Evolutionary conservation across 2,888 invertebrate genomes (phyloP), one percentile per base, ranked within the genome.

Genomic region (Drosophila peninsularis): DNA sequence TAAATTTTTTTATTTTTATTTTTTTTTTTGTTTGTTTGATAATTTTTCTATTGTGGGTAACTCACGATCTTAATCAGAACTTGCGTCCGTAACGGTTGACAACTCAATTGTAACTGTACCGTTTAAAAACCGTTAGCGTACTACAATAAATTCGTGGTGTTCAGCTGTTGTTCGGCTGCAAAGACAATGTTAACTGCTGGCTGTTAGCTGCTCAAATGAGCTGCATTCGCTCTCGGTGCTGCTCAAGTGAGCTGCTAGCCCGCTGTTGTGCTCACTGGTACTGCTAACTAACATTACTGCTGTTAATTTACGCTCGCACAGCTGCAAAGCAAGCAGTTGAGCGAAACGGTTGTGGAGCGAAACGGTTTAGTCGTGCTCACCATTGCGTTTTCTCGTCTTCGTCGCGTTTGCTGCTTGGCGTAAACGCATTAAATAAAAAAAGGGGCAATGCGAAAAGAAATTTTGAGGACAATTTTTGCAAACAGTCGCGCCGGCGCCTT

Each of bases 21-120:
- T 5, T 24, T 24, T 17, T 1, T 14, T n/a, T 27, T 10, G 7
- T 49, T 4, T 21, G 21, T 50, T 34, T 50, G 21, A 17, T 24
- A 37, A 45, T 45, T 76, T 54, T 58, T n/a, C 34, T 55, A 53
- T 65, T 53, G 69, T 60, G 56, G 62, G 60, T 56, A 85, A 89
- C 84, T 85, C 83, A 84, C 83, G 83, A 88, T 88, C 69, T 86
- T 77, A 88, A 79, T 76, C 65, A 78, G 78, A 81, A 81, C 64
- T 80, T 87, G 80, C 87, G 90, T 90, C 91, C 90, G 91, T 89
- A 82, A 82, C 85, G 82, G 82, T 82, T 78, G 78, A 82, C 75
- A 70, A 77, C 79, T 73, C 75, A 78, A 75, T 72, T 78, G 75
- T 76, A 73, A 78, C 76, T 78, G 78, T 78, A 78, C 78, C 75